Conservation (phyloP, 2,797 vertebrate genomes). For the Distichodus sexfasciatus region DNA sequence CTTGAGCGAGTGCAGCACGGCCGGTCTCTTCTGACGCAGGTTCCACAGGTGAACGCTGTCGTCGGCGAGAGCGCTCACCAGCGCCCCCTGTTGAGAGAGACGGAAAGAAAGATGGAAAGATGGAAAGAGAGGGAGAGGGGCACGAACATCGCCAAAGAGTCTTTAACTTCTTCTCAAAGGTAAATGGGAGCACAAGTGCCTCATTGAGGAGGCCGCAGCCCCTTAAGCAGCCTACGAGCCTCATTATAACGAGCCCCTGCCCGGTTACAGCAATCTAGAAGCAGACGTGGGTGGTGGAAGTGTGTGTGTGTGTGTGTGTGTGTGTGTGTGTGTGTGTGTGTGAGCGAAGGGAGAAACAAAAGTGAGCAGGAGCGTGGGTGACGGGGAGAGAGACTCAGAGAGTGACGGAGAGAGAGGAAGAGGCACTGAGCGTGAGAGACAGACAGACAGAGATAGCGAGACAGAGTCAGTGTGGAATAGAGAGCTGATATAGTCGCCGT, state of each 20-base stretch:
- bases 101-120: neutral
- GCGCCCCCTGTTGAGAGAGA: slow-evolving; percentile 81
- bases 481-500: slow-evolving; percentile 20
- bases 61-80: slow-evolving; percentile 96
- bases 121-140: neutral
- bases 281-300: slow-evolving; percentile 24
- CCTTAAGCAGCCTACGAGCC: neutral
- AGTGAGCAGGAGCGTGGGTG: no score
- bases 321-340: no score
- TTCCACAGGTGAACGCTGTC: slow-evolving; percentile 97
- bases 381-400: neutral
- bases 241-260: slow-evolving; percentile 14
- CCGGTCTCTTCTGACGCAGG: slow-evolving; percentile 96
- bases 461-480: neutral
- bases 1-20: slow-evolving; percentile 96
- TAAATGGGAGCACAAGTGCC: neutral
- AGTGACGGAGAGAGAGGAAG: slow-evolving; percentile 21
- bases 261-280: slow-evolving; percentile 22
- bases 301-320: slow-evolving; percentile 4
- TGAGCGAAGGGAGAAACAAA: no score
- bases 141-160: neutral
- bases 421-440: slow-evolving; percentile 24
- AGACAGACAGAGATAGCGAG: slow-evolving; percentile 30
- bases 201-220: neutral
- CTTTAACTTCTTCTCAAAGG: neutral